Conservation (phyloP, 2,113 vertebrate genomes). For the Phrynocephalus versicolor region DNA sequence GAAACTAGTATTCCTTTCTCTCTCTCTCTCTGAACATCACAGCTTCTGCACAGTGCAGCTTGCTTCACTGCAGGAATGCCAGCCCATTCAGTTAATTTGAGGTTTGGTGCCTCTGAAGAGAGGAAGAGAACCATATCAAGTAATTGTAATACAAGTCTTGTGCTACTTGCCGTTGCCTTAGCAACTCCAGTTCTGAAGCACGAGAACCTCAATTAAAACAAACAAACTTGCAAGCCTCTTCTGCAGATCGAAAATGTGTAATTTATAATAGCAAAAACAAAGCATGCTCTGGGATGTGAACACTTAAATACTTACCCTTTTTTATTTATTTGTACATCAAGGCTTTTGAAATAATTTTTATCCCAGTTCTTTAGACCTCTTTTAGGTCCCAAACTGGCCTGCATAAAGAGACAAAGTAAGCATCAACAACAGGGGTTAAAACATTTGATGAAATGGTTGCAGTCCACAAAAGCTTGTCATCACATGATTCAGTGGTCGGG, state of each 20-base stretch:
- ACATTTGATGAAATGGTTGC: background rate
- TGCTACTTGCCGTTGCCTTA: background rate
- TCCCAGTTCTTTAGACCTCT: background rate
- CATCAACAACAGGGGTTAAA: no score
- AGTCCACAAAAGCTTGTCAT: no score
- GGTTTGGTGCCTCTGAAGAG: background rate
- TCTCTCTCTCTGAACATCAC: background rate
- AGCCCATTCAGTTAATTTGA: background rate
- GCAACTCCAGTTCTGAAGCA: background rate
- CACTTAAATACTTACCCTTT: background rate
- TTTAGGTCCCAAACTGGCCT: background rate
- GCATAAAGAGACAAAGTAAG: background rate
- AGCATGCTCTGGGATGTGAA: background rate
- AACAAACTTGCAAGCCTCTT: background rate
- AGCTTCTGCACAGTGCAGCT: background rate
- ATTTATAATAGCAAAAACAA: background rate
- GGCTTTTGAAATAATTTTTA: background rate
- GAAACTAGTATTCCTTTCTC: background rate
- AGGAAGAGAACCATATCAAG: background rate
- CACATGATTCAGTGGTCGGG: no score
- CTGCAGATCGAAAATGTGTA: background rate
- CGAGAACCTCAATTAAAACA: background rate
- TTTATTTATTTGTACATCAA: background rate
- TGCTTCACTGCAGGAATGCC: background rate
- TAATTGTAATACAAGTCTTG: slow-evolving; percentile 8